phyloP scores from a whole-genome alignment of 1,140 invertebrate species.

The Bombus pascuorum region DNA sequence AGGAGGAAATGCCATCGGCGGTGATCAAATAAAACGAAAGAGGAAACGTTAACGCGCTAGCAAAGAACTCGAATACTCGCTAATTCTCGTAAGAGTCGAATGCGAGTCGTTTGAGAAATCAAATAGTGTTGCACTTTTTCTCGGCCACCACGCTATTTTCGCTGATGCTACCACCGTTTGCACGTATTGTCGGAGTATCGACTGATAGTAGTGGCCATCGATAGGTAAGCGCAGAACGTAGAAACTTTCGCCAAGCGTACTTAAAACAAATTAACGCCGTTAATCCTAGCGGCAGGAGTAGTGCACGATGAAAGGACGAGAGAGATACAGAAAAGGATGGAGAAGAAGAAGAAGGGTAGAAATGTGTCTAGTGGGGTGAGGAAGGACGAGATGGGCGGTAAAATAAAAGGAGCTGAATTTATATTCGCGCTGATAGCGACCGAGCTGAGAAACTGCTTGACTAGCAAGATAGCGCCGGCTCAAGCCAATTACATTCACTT shows the following conservation, averaged over 20 bases:
- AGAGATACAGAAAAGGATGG: conserved; percentile 4
- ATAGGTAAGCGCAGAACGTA: conserved; percentile 47
- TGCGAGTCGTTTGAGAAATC: conserved; percentile 30
- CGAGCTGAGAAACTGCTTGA: conserved; percentile 78
- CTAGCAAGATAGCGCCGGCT: conserved; percentile 76
- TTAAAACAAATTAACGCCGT: conserved; percentile 78
- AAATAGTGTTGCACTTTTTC: not conserved
- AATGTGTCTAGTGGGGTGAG: conserved; percentile 22
- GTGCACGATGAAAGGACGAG: conserved; percentile 18
- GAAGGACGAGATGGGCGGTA: conserved; percentile 40
- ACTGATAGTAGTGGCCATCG: conserved; percentile 58
- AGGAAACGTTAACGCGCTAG: not conserved
- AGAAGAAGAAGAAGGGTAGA: conserved; percentile 11
- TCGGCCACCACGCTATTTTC: not conserved
- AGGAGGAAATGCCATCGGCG: not conserved
- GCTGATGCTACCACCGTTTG: not conserved
- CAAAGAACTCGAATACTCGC: conserved; percentile 29
- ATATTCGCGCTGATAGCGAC: conserved; percentile 79
- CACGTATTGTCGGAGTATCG: conserved; percentile 39
- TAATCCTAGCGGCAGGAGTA: conserved; percentile 59
- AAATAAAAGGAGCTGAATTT: conserved; percentile 75
- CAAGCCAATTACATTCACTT: conserved; percentile 80
- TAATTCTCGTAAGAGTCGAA: conserved; percentile 23
- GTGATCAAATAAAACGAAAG: not conserved
- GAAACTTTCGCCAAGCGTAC: conserved; percentile 65